Evolutionary conservation across 2,888 invertebrate species (phyloP).

Genomic region (Drosophila buzzatii): DNA sequence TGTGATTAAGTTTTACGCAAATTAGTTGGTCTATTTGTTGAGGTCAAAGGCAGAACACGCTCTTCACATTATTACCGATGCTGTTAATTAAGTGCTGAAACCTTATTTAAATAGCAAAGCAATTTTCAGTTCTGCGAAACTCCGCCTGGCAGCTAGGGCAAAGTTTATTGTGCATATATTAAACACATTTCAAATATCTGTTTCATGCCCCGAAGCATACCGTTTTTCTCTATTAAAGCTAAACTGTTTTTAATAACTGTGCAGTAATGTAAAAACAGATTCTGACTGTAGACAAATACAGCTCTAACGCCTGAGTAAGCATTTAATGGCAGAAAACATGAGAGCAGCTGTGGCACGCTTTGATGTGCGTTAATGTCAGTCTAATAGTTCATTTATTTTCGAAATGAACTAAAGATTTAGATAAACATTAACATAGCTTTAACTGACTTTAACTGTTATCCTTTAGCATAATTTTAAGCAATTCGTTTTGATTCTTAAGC

Average conservation of each 20-base stretch:
- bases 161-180: not conserved
- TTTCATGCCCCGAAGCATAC: not conserved
- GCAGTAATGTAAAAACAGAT: not conserved
- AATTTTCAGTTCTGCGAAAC: not conserved
- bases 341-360: not conserved
- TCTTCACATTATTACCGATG: not conserved
- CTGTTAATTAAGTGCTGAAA: slow-evolving; percentile 30
- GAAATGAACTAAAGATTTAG: not conserved
- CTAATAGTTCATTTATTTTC: not conserved
- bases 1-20: slow-evolving; percentile 36
- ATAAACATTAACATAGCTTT: not conserved
- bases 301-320: slow-evolving; percentile 2
- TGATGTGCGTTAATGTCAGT: not conserved
- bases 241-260: not conserved
- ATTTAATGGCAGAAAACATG: not conserved
- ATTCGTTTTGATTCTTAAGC: not conserved
- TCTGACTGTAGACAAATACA: not conserved
- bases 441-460: not conserved
- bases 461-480: too few species aligned
- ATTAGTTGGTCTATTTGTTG: slow-evolving; percentile 40
- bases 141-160: not conserved
- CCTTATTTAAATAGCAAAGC: slow-evolving; percentile 5
- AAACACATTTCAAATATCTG: slow-evolving; percentile 2
- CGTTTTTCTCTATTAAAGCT: not conserved
- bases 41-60: not conserved